These are phyloP conservation scores for Montipora cactus DNA, from an alignment of 64 coral and sea anemone species.

Conservation along the genomic window DNA sequence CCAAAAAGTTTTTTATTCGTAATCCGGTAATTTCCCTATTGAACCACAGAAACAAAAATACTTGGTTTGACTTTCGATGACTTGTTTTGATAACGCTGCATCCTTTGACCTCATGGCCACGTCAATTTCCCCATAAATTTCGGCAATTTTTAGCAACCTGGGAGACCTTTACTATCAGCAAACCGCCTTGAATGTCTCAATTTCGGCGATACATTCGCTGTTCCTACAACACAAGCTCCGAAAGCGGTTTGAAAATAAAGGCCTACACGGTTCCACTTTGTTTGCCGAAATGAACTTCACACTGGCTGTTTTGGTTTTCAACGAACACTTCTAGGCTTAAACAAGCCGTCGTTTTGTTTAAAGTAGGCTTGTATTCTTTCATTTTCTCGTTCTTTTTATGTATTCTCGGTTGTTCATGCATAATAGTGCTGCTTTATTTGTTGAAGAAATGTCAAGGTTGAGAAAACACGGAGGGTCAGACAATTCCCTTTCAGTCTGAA, in stretches of 20 bases:
- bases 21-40: no score
- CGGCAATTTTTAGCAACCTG: not conserved
- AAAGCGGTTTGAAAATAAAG: not conserved
- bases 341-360: not conserved
- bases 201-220: not conserved
- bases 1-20: no score
- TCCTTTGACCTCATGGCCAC: not conserved
- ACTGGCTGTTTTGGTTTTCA: not conserved
- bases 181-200: conserved; percentile 26
- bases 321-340: not conserved
- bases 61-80: not conserved
- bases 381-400: not conserved
- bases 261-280: not conserved
- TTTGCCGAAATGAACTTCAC: conserved; percentile 23
- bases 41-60: not conserved
- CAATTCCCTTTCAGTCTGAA: conserved; percentile 26
- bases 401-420: not conserved
- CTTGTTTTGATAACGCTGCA: not conserved
- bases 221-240: not conserved
- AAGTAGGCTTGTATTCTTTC: not conserved
- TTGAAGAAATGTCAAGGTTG: not conserved
- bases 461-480: not conserved
- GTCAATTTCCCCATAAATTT: not conserved
- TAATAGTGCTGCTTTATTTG: conserved; percentile 1
- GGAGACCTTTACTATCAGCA: not conserved